Conservation (phyloP, 2,888 invertebrate species). For the Andrena trimmerana region DNA sequence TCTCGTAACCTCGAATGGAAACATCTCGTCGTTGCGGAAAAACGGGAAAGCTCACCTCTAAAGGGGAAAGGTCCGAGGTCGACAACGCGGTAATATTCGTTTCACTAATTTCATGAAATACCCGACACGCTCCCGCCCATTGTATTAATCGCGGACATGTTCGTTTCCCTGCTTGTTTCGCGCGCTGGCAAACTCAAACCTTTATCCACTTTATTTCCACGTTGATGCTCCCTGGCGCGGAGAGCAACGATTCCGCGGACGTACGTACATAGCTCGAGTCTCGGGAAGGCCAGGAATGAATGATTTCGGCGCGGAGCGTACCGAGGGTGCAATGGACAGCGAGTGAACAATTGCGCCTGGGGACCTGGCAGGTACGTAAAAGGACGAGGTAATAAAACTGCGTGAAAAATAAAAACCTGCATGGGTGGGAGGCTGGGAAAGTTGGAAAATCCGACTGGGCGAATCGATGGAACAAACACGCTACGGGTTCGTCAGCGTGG, state of each 20-base stretch:
- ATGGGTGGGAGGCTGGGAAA: no score
- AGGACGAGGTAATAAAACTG: constrained; percentile 19
- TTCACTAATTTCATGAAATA: not conserved
- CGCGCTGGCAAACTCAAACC: constrained; percentile 26
- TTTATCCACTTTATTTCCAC: constrained; percentile 17
- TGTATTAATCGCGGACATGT: no score
- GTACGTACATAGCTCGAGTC: not conserved
- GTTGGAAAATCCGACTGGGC: no score
- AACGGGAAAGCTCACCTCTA: not conserved
- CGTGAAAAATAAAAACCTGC: constrained; percentile 11
- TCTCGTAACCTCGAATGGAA: not conserved
- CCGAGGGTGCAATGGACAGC: not conserved
- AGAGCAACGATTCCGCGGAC: constrained; percentile 14
- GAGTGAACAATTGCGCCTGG: constrained; percentile 15
- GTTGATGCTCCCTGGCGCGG: constrained; percentile 5
- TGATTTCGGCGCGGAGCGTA: constrained; percentile 4
- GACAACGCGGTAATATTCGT: not conserved
- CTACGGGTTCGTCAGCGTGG: no score
- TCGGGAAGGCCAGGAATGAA: constrained; percentile 12
- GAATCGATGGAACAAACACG: no score
- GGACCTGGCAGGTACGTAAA: not conserved
- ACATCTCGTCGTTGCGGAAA: not conserved
- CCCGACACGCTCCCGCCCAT: not conserved
- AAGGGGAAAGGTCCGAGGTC: no score
- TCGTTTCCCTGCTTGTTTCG: constrained; percentile 10